phyloP scores from a whole-genome alignment of 2,797 vertebrate species.

The Erpetoichthys calabaricus region DNA sequence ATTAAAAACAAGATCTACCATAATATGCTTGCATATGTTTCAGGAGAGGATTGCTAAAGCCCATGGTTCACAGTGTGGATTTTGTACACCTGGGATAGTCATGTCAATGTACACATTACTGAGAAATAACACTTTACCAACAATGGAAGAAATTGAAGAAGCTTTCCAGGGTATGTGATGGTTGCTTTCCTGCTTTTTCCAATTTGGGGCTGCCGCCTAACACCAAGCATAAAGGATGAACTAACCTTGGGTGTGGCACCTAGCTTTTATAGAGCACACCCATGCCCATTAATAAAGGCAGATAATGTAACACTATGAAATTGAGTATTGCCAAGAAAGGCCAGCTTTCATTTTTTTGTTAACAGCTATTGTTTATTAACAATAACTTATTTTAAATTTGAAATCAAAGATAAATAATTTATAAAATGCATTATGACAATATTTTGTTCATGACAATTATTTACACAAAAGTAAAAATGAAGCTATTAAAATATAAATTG shows the following conservation, averaged over 20 bases:
- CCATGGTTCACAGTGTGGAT: constrained; percentile 91
- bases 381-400: no score
- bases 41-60: constrained; percentile 79
- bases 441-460: neutral
- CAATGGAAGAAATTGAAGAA: constrained; percentile 64
- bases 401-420: neutral
- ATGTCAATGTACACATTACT: constrained; percentile 91
- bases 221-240: neutral
- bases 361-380: no score
- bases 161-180: constrained; percentile 70
- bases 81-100: constrained; percentile 87
- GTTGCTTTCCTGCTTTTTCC: neutral
- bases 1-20: neutral
- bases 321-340: no score
- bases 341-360: no score
- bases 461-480: neutral
- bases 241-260: neutral
- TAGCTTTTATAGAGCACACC: no score
- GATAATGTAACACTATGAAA: no score
- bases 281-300: no score
- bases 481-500: neutral
- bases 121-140: constrained; percentile 58
- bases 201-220: neutral
- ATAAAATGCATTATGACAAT: neutral
- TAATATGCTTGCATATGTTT: constrained; percentile 2